Base-by-base conservation (phyloP, 2,113 vertebrate species). In the Ageneiosus marmoratus region DNA sequence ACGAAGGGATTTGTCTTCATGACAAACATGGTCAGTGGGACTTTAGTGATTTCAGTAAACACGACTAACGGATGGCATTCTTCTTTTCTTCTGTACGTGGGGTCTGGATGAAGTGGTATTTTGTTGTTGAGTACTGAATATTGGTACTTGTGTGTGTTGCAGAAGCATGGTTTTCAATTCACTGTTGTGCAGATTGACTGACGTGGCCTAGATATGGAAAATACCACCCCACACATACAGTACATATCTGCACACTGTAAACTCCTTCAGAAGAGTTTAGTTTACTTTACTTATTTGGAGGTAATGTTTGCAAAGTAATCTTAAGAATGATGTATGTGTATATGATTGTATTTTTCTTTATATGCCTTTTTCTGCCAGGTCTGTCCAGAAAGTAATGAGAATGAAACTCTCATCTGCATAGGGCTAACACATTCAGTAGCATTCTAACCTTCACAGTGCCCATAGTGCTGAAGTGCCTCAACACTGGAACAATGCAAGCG, bases 1-100 rank as follows among this genome's bases (percentile, higher is more conserved):
- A 29, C 32, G 50, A 67, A 32, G 84, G 9, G 41, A 86, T 73
- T 84, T 84, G 55, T 65, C 86, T 88, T 85, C 27, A n/a, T 53
- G 75, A 77, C 56, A 63, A 75, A 79, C 84, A 79, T 56, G 75
- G 34, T 78, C 69, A 46, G 51, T 60, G 73, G 22, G 22, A 74
- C 0, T 20, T 41, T 55, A 24, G 24, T 65, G 73, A 77, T 44
- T 22, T 51, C 55, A 69, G 27, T n/a, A 80, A 34, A 48, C 69
- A 63, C 55, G 67, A 75, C 62, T 81, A 74, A 62, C 69, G 16
- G 56, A 63, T 60, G 55, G 16, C 32, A 29, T 72, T 75, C 72
- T 51, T 32, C 20, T 58, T 70, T 46, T 51, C 29, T 12, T 62
- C 34, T 79, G 29, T 48, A 78, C 62, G 70, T 34, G 48, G 58